Base-by-base conservation (phyloP, 1,140 invertebrate species). In the Stegodyphus mimosarum region DNA sequence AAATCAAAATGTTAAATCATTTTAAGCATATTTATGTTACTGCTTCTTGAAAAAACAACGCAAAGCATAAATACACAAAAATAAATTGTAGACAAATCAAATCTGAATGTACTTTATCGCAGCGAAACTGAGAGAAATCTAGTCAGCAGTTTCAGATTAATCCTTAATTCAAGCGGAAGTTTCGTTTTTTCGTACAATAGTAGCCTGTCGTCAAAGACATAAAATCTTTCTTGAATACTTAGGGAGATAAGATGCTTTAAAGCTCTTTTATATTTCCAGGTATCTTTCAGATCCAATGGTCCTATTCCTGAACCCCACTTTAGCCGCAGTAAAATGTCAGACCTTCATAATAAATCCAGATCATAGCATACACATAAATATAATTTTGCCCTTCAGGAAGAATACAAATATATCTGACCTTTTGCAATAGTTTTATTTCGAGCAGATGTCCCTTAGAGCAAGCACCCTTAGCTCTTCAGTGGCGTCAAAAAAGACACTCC, bases 391-490 rank as follows among this genome's bases (percentile, higher is more conserved):
- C 52, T 15, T 17, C 1, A 17, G 64, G 33, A 63, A 78, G 64
- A 78, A 78, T 78, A 78, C 60, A 78, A 78, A 78, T 50, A 78
- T 67, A 50, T 67, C 52, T 80, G 77, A 81, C 79, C 71, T 81
- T 73, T 63, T 2, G 70, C 17, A 49, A 13, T n/a, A 11, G 13
- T 6, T 72, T 72, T 73, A 69, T 81, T 73, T 81, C 70, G 70
- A 10, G 79, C 79, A 81, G 79, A 81, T 81, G 79, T 81, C 79
- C 60, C 73, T 53, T 18, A 51, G 79, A 81, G 79, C 55, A 6
- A 53, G 48, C 53, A 73, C 79, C 52, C 53, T 51, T 17, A 49
- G 48, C 78, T 67, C 33, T 70, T 15, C 5, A 13, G 33, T 33
- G 33, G 33, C 33, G 3, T 33, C 33, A 60, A 66, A 33, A 10